phyloP scores from a whole-genome alignment of 2,797 vertebrate genomes.

The Echiichthys vipera region DNA sequence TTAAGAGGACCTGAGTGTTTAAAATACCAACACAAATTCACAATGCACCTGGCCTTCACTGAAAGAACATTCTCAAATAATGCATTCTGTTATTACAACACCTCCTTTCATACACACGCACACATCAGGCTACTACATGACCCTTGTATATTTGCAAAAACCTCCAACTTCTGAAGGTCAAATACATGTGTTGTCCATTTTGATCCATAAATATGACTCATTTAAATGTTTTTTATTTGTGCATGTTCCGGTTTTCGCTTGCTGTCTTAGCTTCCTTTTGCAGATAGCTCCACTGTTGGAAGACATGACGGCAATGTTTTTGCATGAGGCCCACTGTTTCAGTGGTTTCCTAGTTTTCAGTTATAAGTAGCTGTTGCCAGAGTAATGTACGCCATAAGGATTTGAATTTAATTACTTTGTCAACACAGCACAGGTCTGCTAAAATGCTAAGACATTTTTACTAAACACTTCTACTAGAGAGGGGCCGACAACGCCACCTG shows the following conservation, averaged over 20 bases:
- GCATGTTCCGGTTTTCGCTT: background rate
- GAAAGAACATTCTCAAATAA: slow-evolving; percentile 41
- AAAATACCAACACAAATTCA: slow-evolving; percentile 36
- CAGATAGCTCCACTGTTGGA: background rate
- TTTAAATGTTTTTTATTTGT: background rate
- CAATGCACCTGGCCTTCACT: slow-evolving; percentile 20
- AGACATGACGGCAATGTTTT: too few species aligned
- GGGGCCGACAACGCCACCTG: too few species aligned
- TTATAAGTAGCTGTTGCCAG: slow-evolving; percentile 11
- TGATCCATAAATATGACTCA: background rate
- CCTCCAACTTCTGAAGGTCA: slow-evolving; percentile 12
- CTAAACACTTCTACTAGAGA: too few species aligned
- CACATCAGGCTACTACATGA: background rate
- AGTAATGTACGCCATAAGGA: background rate
- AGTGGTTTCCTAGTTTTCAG: slow-evolving; percentile 3
- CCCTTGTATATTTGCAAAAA: slow-evolving; percentile 5
- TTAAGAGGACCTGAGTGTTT: slow-evolving; percentile 16
- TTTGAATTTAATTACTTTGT: background rate
- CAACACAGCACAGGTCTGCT: background rate
- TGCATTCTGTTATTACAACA: slow-evolving; percentile 26
- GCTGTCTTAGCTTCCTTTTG: background rate
- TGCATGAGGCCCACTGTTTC: too few species aligned
- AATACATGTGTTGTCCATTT: background rate
- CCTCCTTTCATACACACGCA: slow-evolving; percentile 1
- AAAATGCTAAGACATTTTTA: background rate